Percentiles rank a stretch among this genome's conserved stretches.
Conservation (phyloP, 1,140 invertebrate genomes). For the Leptestheria dahalacensis region DNA sequence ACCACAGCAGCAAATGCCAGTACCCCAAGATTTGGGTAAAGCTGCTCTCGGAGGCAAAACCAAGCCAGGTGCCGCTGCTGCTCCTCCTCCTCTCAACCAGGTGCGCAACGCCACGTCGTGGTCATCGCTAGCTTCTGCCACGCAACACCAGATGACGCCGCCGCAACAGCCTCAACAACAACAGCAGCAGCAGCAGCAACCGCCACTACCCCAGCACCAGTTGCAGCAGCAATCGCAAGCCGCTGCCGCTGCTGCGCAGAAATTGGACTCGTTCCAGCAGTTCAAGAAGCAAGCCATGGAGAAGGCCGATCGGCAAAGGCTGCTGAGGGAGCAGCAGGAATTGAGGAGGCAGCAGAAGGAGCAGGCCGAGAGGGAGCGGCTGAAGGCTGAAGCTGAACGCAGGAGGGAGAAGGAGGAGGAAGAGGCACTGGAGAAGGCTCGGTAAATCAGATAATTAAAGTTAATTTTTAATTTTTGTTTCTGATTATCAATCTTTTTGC, state of each 20-base stretch:
- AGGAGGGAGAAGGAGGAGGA: slow-evolving; percentile 63
- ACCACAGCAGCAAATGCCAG: not conserved
- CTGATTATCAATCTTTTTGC: not conserved
- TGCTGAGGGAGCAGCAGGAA: slow-evolving; percentile 65
- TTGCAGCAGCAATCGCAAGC: not conserved
- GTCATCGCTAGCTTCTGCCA: slow-evolving; percentile 70
- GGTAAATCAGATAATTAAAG: slow-evolving; percentile 27
- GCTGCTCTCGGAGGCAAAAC: not conserved
- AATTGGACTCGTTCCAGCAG: slow-evolving; percentile 49
- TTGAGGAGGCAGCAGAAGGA: slow-evolving; percentile 60
- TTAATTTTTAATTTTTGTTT: not conserved
- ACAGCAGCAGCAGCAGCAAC: slow-evolving; percentile 24
- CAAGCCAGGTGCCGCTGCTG: not conserved
- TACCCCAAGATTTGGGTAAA: not conserved
- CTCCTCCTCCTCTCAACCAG: slow-evolving; percentile 32
- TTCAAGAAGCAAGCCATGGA: slow-evolving; percentile 92
- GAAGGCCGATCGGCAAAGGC: slow-evolving; percentile 76
- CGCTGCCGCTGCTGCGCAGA: slow-evolving; percentile 19
- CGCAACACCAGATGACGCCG: not conserved
- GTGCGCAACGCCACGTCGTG: slow-evolving; percentile 81
- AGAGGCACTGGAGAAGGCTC: slow-evolving; percentile 51
- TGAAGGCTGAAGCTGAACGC: slow-evolving; percentile 60
- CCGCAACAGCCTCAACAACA: slow-evolving; percentile 13
- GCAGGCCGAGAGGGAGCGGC: slow-evolving; percentile 61
- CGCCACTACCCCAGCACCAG: not conserved